phyloP scores from a whole-genome alignment of 1,140 invertebrate genomes.

The Oreohelix idahoensis region DNA sequence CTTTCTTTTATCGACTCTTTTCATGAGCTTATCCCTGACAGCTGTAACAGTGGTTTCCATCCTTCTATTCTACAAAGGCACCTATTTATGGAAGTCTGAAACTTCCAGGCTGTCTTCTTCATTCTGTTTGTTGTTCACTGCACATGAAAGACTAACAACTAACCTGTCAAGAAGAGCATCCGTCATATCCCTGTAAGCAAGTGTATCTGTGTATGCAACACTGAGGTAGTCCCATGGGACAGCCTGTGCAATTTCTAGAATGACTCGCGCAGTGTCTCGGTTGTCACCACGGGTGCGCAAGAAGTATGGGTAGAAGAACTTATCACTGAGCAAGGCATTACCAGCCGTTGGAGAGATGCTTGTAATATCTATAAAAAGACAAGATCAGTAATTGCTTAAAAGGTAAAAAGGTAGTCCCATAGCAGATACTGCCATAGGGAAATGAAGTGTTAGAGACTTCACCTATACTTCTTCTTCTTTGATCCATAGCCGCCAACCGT shows the following conservation, averaged over 20 bases:
- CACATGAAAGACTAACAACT: neutral
- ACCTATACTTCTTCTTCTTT: too few relatives aligned
- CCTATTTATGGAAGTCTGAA: too few relatives aligned
- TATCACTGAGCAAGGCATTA: constrained; percentile 3
- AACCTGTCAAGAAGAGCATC: constrained; percentile 36
- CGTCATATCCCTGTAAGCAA: neutral
- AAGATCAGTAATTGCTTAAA: neutral
- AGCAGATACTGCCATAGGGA: too few relatives aligned
- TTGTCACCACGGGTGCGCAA: constrained; percentile 14
- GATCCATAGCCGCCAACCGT: too few relatives aligned
- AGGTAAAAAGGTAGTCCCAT: too few relatives aligned
- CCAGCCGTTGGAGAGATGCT: constrained; percentile 35
- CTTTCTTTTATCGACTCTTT: too few relatives aligned
- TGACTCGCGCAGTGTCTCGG: neutral
- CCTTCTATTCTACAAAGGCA: too few relatives aligned
- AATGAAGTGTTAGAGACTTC: too few relatives aligned
- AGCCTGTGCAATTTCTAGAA: constrained; percentile 58
- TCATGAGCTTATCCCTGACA: too few relatives aligned
- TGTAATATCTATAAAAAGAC: constrained; percentile 28
- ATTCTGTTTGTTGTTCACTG: too few relatives aligned
- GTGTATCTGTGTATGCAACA: constrained; percentile 77
- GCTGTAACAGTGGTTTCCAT: too few relatives aligned
- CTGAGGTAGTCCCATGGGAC: constrained; percentile 86
- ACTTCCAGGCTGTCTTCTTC: too few relatives aligned
- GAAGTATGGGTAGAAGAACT: constrained; percentile 18